A percentile compares a stretch with the other conserved stretches of the same genome.
These are phyloP conservation scores for Atrichornis clamosus DNA, from an alignment of 2,113 vertebrate genomes.

Conservation along the genomic window DNA sequence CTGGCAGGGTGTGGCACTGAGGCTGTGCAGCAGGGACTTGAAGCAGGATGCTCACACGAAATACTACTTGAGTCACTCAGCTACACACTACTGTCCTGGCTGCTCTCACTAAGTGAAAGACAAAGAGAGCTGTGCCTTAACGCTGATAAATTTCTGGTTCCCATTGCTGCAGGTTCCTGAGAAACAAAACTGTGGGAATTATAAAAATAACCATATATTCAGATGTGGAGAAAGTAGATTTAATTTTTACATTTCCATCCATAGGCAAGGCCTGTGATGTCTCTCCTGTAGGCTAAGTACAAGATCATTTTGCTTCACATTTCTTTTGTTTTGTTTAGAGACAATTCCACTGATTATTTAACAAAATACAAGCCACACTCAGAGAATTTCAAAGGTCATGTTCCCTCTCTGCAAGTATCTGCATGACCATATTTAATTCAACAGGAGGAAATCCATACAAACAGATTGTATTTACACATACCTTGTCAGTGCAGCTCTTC, in stretches of 20 bases:
- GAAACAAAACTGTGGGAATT: background rate
- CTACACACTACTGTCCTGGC: background rate
- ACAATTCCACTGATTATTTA: background rate
- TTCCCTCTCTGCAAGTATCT: background rate
- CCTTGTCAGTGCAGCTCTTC: conserved; percentile 19
- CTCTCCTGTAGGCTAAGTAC: background rate
- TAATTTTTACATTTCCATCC: background rate
- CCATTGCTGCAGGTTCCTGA: background rate
- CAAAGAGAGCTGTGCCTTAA: background rate
- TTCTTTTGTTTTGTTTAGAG: background rate
- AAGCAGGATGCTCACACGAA: background rate
- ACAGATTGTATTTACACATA: conserved; percentile 17
- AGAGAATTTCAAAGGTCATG: background rate
- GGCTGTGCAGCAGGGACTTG: background rate
- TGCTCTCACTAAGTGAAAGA: background rate
- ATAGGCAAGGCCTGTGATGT: background rate
- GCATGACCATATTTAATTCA: background rate
- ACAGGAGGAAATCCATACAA: background rate
- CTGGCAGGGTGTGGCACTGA: background rate
- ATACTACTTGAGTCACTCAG: background rate
- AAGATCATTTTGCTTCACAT: background rate
- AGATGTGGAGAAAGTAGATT: background rate
- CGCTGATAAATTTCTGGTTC: background rate
- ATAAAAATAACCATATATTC: background rate
- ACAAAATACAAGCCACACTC: background rate